Evolutionary conservation across 2,113 vertebrate species (phyloP).

Genomic region (Sinocyclocheilus maitianheensis): DNA sequence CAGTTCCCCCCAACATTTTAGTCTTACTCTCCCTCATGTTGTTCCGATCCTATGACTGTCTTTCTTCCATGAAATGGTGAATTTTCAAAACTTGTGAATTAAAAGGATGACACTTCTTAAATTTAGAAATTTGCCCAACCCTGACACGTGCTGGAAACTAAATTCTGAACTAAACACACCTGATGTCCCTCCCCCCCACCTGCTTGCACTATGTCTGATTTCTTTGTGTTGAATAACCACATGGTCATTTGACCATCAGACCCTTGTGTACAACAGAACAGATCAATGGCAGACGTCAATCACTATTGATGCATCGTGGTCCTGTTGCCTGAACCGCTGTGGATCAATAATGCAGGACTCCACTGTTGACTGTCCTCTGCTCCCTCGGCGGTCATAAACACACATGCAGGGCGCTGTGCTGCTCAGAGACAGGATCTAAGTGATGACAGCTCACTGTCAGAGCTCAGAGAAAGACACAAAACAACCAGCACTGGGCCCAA

Average conservation of each 20-base stretch:
- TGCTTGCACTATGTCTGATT: not conserved
- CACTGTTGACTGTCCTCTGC: not conserved
- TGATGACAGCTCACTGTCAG: slow-evolving; percentile 15
- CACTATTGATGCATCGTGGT: not conserved
- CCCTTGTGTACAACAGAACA: slow-evolving; percentile 40
- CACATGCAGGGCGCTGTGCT: not conserved
- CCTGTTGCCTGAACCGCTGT: not conserved
- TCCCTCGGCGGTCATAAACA: slow-evolving; percentile 7
- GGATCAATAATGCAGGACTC: slow-evolving; percentile 29
- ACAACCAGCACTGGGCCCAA: no score
- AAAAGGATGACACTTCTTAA: no score
- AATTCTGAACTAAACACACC: no score
- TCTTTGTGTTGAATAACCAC: not conserved
- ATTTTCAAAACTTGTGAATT: no score
- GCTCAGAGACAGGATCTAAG: slow-evolving; percentile 12
- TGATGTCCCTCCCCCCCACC: no score
- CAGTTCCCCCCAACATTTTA: no score
- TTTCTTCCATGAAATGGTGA: no score
- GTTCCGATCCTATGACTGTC: no score
- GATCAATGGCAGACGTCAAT: slow-evolving; percentile 15
- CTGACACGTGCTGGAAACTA: no score
- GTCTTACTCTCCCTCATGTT: no score
- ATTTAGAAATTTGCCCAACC: no score
- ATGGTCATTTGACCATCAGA: slow-evolving; percentile 43
- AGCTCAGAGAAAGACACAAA: not conserved